Percentiles rank a stretch among this genome's conserved stretches.
Evolutionary conservation across 2,113 vertebrate genomes (phyloP).

Genomic region (Vulpes lagopus): DNA sequence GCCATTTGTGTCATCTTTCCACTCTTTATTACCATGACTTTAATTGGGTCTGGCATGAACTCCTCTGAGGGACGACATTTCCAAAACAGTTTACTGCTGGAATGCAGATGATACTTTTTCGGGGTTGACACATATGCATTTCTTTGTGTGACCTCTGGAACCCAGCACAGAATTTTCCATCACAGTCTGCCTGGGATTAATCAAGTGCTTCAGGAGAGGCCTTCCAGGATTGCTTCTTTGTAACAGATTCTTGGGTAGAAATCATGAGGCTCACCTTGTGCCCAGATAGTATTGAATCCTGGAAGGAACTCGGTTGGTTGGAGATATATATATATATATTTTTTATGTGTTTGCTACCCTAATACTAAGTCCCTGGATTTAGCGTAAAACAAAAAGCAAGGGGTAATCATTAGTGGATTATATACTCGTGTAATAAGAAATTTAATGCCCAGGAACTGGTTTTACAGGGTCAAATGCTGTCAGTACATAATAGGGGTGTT

Average conservation of each 20-base stretch:
- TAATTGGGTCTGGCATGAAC: conserved; percentile 80
- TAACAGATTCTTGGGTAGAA: conserved; percentile 53
- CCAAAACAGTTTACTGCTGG: conserved; percentile 80
- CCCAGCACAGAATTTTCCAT: conserved; percentile 78
- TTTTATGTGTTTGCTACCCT: neutral
- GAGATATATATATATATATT: neutral
- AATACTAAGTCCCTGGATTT: neutral
- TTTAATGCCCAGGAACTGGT: neutral
- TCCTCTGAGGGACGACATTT: conserved; percentile 81
- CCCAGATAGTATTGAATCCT: neutral
- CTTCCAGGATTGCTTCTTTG: neutral
- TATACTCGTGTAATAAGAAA: neutral
- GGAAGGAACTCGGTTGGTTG: neutral
- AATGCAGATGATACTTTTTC: conserved; percentile 77
- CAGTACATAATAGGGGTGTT: neutral
- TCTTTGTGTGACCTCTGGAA: conserved; percentile 80
- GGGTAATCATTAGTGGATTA: neutral
- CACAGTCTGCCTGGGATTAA: conserved; percentile 61
- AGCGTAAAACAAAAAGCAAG: neutral
- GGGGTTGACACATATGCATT: conserved; percentile 79
- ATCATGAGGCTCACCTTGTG: conserved; percentile 42
- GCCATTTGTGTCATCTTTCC: conserved; percentile 66
- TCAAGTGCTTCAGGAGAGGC: conserved; percentile 55
- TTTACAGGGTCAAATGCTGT: neutral
- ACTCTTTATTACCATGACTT: conserved; percentile 77